Evolutionary conservation across 2,797 vertebrate species (phyloP).

Genomic region (Adrianichthys oophorus): DNA sequence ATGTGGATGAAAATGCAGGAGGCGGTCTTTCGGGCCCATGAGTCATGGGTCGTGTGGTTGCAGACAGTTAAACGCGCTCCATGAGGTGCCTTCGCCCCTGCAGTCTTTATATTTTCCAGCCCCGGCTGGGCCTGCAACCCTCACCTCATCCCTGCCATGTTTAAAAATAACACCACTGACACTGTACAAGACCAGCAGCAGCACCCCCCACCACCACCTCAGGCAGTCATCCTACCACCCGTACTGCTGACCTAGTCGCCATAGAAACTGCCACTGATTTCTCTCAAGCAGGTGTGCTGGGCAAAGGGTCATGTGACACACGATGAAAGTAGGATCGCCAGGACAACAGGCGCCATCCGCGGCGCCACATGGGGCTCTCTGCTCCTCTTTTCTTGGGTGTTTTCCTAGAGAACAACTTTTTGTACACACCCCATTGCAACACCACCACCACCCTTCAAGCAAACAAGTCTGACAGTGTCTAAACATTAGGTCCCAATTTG

Average conservation of each 20-base stretch:
- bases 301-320: conserved; percentile 82
- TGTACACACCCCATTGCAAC: conserved; percentile 18
- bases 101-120: conserved; percentile 8
- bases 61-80: conserved; percentile 13
- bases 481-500: conserved; percentile 31
- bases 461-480: conserved; percentile 45
- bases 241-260: conserved; percentile 79
- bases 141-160: conserved; percentile 56
- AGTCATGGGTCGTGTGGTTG: conserved; percentile 35
- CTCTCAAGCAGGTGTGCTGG: conserved; percentile 82
- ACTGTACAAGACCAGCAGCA: conserved; percentile 57
- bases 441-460: conserved; percentile 11
- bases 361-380: conserved; percentile 62
- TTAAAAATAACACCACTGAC: conserved; percentile 72
- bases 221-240: conserved; percentile 73
- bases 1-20: conserved; percentile 11
- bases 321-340: conserved; percentile 71
- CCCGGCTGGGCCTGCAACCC: conserved; percentile 33
- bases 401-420: conserved; percentile 28
- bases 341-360: conserved; percentile 70
- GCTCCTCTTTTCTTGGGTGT: conserved; percentile 25
- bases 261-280: conserved; percentile 82
- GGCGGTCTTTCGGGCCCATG: conserved; percentile 28
- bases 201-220: conserved; percentile 69
- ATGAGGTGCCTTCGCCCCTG: conserved; percentile 16